These are phyloP conservation scores for Homarus gammarus DNA, from an alignment of 2,888 invertebrate genomes.

Conservation along the genomic window DNA sequence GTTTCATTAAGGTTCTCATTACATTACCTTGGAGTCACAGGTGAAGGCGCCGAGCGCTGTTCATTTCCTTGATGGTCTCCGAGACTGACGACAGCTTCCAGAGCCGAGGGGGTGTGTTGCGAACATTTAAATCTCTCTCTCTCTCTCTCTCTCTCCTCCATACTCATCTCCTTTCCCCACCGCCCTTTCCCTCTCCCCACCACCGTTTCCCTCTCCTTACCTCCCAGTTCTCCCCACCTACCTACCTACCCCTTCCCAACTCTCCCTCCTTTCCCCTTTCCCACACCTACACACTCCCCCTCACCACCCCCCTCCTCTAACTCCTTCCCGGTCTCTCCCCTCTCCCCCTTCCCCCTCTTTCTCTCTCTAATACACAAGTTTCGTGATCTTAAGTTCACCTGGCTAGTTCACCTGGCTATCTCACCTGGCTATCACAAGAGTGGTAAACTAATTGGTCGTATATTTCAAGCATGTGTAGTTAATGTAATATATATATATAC, in stretches of 20 bases:
- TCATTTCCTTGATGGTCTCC: constrained; percentile 32
- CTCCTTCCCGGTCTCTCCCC: background rate
- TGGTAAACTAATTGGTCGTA: too few species aligned
- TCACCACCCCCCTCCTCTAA: too few species aligned
- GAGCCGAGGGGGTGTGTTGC: background rate
- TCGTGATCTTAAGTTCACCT: too few species aligned
- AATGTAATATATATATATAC: too few species aligned
- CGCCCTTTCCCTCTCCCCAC: too few species aligned
- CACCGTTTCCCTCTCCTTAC: background rate
- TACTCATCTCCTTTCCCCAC: background rate
- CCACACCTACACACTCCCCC: background rate
- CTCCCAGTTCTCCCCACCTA: background rate
- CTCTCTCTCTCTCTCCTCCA: background rate
- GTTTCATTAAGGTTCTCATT: constrained; percentile 17
- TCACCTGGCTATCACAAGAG: too few species aligned
- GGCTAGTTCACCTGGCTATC: too few species aligned
- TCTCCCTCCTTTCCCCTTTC: background rate
- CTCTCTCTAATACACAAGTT: too few species aligned
- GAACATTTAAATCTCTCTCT: too few species aligned
- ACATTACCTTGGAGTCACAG: constrained; percentile 44
- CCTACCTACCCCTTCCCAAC: background rate
- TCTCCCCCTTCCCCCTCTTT: background rate
- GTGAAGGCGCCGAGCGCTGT: constrained; percentile 16
- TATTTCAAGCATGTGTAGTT: too few species aligned
- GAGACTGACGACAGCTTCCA: constrained; percentile 4